A percentile compares a stretch with the other conserved stretches of the same genome.
Conservation (phyloP, 2,797 vertebrate genomes). For the Emys orbicularis region DNA sequence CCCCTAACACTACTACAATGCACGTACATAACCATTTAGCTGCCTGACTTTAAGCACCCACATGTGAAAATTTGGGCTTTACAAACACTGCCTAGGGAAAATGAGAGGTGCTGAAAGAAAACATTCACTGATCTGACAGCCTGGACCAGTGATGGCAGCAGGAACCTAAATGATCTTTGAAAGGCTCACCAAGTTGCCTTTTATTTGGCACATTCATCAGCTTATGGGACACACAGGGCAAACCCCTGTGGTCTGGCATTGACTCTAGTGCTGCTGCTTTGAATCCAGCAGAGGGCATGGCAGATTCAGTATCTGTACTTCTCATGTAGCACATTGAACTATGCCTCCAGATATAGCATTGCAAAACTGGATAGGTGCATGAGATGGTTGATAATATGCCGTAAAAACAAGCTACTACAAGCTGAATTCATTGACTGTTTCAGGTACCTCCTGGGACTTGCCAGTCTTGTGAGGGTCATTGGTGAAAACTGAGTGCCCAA, state of each 20-base stretch:
- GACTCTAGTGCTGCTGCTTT: not conserved
- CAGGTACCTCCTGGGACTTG: not conserved
- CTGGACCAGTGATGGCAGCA: not conserved
- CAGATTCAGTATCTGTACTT: not conserved
- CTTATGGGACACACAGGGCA: not conserved
- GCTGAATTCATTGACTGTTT: not conserved
- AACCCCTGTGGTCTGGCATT: not conserved
- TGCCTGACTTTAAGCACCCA: not conserved
- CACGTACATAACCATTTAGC: not conserved
- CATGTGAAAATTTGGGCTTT: not conserved
- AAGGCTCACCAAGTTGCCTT: not conserved
- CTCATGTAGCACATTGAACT: not conserved
- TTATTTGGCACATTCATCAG: not conserved
- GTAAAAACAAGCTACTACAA: not conserved
- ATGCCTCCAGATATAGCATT: not conserved
- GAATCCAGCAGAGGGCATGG: not conserved
- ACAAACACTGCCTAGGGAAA: not conserved
- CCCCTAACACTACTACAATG: not conserved
- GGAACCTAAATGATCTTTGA: not conserved
- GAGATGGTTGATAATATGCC: not conserved
- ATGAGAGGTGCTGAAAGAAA: not conserved
- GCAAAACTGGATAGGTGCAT: not conserved
- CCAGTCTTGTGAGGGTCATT: not conserved
- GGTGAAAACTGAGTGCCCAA: not conserved
- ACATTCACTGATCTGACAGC: not conserved